A percentile compares a stretch with the other conserved stretches of the same genome.
Conservation (phyloP, 2,888 invertebrate species). For the Oscheius onirici region DNA sequence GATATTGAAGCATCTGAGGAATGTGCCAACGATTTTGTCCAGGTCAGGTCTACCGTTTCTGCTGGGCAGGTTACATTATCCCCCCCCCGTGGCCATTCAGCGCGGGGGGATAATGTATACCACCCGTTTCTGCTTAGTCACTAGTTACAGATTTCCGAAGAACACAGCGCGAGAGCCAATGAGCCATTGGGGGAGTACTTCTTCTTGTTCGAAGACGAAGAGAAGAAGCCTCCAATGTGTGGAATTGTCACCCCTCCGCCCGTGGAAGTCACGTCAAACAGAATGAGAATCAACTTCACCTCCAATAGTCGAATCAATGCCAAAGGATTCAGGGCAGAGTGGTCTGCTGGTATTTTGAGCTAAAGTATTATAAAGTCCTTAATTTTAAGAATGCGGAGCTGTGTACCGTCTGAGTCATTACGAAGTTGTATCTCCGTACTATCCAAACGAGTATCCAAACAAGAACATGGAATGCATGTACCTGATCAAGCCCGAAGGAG, state of each 20-base stretch:
- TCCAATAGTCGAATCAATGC: conserved; percentile 52
- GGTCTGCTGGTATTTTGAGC: conserved; percentile 57
- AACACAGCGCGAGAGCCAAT: conserved; percentile 61
- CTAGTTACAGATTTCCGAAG: conserved; percentile 56
- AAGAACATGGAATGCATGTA: conserved; percentile 53
- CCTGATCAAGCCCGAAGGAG: conserved; percentile 55
- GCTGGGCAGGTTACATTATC: background rate
- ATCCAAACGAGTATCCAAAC: conserved; percentile 67
- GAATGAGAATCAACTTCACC: conserved; percentile 67
- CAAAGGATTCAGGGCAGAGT: conserved; percentile 62
- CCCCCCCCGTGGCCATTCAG: no score
- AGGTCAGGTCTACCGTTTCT: background rate
- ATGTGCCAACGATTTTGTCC: conserved; percentile 58
- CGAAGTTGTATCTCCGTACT: conserved; percentile 65
- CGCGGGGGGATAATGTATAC: no score
- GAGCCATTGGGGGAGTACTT: conserved; percentile 64
- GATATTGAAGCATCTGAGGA: conserved; percentile 55
- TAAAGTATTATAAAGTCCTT: background rate
- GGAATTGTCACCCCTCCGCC: conserved; percentile 53
- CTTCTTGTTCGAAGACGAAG: conserved; percentile 66
- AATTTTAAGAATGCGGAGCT: conserved; percentile 59
- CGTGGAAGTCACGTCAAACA: conserved; percentile 56
- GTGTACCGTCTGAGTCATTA: conserved; percentile 59
- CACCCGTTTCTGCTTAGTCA: background rate
- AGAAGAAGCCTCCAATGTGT: conserved; percentile 51